phyloP scores from a whole-genome alignment of 2,113 vertebrate genomes.

The Daboia siamensis region DNA sequence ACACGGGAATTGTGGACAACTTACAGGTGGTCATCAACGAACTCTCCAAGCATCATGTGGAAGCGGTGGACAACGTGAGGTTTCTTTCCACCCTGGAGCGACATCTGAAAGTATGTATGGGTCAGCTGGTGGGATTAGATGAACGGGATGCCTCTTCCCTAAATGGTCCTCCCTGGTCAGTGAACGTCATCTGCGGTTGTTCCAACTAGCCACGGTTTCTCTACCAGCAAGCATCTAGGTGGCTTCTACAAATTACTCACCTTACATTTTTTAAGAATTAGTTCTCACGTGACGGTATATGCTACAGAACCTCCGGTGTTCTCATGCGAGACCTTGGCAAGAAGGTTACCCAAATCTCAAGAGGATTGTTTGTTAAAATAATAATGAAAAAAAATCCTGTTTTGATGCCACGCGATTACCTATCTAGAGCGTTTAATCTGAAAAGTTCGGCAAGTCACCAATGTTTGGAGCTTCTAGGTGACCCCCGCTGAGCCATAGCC shows the following conservation, averaged over 20 bases:
- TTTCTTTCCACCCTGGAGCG: conserved; percentile 84
- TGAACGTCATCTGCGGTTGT: not conserved
- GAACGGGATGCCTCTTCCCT: too few relatives aligned
- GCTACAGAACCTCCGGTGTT: not conserved
- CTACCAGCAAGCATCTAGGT: not conserved
- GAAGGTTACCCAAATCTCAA: not conserved
- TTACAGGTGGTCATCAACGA: conserved; percentile 72
- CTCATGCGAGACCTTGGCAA: not conserved
- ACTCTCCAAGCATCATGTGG: conserved; percentile 74
- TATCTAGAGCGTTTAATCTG: not conserved
- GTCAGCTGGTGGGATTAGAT: not conserved
- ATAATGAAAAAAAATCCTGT: not conserved
- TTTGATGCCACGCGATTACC: not conserved
- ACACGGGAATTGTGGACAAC: conserved; percentile 66
- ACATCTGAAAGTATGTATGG: conserved; percentile 81
- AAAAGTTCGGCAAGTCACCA: not conserved
- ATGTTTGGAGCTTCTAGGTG: not conserved
- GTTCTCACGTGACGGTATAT: not conserved
- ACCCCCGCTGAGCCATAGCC: too few relatives aligned
- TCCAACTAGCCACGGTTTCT: not conserved
- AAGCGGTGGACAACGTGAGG: conserved; percentile 79
- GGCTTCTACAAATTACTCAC: not conserved
- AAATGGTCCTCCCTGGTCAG: not conserved
- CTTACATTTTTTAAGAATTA: not conserved
- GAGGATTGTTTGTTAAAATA: not conserved